A percentile compares a stretch with the other conserved stretches of the same genome.
phyloP scores from a whole-genome alignment of 2,888 invertebrate species.

The Nezara viridula region DNA sequence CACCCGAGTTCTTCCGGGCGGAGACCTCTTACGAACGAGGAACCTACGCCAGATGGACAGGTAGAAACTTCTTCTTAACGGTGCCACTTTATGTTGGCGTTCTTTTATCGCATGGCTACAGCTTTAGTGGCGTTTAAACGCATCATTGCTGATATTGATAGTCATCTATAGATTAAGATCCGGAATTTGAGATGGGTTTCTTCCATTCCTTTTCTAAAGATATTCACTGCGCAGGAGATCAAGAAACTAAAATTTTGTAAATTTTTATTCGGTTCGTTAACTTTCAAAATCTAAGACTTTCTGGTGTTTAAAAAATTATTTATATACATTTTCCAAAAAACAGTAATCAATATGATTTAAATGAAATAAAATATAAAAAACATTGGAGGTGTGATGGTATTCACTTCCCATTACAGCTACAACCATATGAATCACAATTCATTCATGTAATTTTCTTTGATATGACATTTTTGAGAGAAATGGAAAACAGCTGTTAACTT shows the following conservation, averaged over 20 bases:
- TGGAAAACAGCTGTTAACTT: no score
- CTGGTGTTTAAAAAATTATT: no score
- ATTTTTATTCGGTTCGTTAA: no score
- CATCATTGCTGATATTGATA: constrained; percentile 13
- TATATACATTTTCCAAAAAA: no score
- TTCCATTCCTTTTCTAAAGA: not conserved
- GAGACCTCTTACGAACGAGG: not conserved
- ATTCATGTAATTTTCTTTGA: no score
- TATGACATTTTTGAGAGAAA: no score
- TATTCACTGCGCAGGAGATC: not conserved
- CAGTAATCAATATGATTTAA: no score
- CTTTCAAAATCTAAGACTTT: no score
- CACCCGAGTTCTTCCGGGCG: not conserved
- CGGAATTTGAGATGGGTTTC: not conserved
- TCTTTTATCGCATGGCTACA: not conserved
- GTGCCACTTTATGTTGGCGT: not conserved
- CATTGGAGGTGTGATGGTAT: no score
- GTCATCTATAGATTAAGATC: constrained; percentile 11
- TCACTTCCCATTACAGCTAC: no score
- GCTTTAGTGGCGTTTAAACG: not conserved
- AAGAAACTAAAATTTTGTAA: not conserved
- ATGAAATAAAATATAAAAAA: no score
- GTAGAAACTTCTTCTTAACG: constrained; percentile 17
- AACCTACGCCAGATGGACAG: constrained; percentile 18
- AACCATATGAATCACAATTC: no score